A percentile compares a stretch with the other conserved stretches of the same genome.
phyloP scores from a whole-genome alignment of 2,888 invertebrate genomes.

The Cerastoderma edule region DNA sequence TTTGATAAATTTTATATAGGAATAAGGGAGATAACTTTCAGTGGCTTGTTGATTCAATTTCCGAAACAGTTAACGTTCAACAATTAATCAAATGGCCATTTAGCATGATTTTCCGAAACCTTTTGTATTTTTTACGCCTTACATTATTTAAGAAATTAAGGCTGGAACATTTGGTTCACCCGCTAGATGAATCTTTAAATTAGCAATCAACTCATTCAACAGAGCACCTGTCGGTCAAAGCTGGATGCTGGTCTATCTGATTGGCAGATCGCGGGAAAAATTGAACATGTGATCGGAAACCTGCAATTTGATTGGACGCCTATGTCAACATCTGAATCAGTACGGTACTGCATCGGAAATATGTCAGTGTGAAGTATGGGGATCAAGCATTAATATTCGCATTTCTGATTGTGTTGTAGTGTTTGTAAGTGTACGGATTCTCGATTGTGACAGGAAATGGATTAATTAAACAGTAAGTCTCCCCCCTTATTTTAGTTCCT shows the following conservation, averaged over 20 bases:
- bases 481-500: background rate
- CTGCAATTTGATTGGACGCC: conserved; percentile 41
- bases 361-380: conserved; percentile 31
- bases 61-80: too few relatives aligned
- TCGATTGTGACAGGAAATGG: conserved; percentile 1
- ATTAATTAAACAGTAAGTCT: conserved; percentile 7
- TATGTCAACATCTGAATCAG: conserved; percentile 56
- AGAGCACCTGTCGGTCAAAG: conserved; percentile 53
- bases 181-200: too few relatives aligned
- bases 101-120: too few relatives aligned
- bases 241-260: conserved; percentile 46
- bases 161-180: too few relatives aligned
- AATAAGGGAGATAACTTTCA: too few relatives aligned
- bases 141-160: too few relatives aligned
- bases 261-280: conserved; percentile 61
- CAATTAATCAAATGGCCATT: too few relatives aligned
- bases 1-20: too few relatives aligned
- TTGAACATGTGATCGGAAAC: conserved; percentile 40
- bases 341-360: conserved; percentile 39
- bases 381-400: conserved; percentile 2
- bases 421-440: conserved; percentile 1
- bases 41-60: too few relatives aligned
- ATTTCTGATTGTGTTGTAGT: conserved; percentile 8
- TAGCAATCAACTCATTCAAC: too few relatives aligned
- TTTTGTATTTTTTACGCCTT: too few relatives aligned